These are phyloP conservation scores for Callipepla squamata DNA, from an alignment of 2,113 vertebrate genomes.

Conservation along the genomic window DNA sequence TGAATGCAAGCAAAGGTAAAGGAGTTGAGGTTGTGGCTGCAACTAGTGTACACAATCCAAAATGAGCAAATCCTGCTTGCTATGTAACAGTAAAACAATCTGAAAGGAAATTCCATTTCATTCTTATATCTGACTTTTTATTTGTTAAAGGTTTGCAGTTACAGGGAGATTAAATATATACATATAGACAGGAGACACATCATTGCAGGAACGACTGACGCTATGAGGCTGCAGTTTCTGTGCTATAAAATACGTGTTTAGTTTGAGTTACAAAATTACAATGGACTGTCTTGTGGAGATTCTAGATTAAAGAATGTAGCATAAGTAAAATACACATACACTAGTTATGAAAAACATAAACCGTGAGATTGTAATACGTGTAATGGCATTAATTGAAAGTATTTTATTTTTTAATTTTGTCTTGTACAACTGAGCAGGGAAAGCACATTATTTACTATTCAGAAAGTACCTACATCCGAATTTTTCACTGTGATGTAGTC, in stretches of 20 bases:
- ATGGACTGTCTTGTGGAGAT: not conserved
- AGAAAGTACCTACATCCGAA: not conserved
- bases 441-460: not conserved
- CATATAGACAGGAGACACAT: not conserved
- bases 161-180: not conserved
- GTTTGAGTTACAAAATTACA: not conserved
- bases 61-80: slow-evolving; percentile 14
- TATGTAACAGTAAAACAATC: not conserved
- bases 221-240: not conserved
- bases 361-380: not conserved
- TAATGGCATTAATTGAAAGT: not conserved
- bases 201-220: not conserved
- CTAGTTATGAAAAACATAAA: not conserved
- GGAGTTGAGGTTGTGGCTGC: not conserved
- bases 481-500: not conserved
- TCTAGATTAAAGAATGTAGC: not conserved
- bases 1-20: not conserved
- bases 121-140: not conserved
- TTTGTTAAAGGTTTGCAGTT: not conserved
- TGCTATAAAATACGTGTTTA: not conserved
- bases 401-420: not conserved
- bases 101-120: not conserved
- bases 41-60: not conserved
- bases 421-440: not conserved
- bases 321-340: not conserved